Evolutionary conservation across 2,797 vertebrate species (phyloP), one percentile per base, ranked within the genome.

Genomic region (Coilia nasus): DNA sequence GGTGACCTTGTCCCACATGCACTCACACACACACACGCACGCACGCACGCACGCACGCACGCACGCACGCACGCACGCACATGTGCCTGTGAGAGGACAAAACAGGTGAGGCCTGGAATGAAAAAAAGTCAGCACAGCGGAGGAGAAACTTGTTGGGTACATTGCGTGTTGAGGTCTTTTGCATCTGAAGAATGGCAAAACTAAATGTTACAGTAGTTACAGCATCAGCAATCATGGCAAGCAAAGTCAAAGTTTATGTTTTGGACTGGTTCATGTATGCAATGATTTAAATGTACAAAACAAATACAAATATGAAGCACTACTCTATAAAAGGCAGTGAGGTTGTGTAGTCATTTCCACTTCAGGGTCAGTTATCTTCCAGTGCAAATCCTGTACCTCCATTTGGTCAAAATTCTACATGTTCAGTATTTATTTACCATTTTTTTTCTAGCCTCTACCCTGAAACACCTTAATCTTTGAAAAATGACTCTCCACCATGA

Each of bases 1-100:
- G 56, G 56, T 90, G 90, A 93, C 93, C 90, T 93, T 92, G 90
- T 25, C 4, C 82, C 28, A 25, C 23, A 84, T 83, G 41, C 54
- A 75, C 9, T 59, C 60, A 82, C 86, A 47, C 14, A 81, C 31
- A 14, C 15, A 19, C 35, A 81, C 78, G 41, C 41, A 46, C 46
- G 10, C 10, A 10, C 46, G 46, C 46, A 47, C 46, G 10, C 46
- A 10, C 46, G 10, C 46, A 47, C 4, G 10, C 46, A 47, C 46
- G 10, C 4, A 47, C 46, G 10, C 50, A 54, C 50, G 12, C 50
- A 54, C 50, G 50, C 50, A 54, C 6, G 12, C 50, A 54, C 50
- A 54, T 54, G 31, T 78, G 71, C 35, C 3, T 78, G 31, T 19
- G 35, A 19, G 31, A 78, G 71, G 71, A 78, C 71, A 44, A 78